A percentile compares a stretch with the other conserved stretches of the same genome.
These are phyloP conservation scores for Sycophila sp. DNA, from an alignment of 1,140 invertebrate genomes.

Conservation along the genomic window DNA sequence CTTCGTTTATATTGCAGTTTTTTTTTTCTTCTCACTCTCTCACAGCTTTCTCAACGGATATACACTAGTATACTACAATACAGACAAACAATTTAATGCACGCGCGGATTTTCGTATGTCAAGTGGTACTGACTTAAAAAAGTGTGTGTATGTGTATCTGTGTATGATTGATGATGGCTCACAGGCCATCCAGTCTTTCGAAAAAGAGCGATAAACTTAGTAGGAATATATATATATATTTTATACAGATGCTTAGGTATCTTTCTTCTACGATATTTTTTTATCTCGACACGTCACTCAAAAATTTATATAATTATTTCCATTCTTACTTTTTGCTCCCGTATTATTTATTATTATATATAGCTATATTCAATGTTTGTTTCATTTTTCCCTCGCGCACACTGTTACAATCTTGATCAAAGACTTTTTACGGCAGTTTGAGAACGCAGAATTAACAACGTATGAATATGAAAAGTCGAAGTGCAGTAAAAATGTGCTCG, in stretches of 20 bases:
- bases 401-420: not conserved
- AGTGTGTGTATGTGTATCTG: too few relatives aligned
- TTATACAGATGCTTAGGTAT: too few relatives aligned
- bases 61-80: constrained; percentile 17
- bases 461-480: constrained; percentile 15
- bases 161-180: constrained; percentile 21
- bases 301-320: not conserved
- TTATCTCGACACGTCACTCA: constrained; percentile 10
- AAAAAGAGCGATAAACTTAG: constrained; percentile 27
- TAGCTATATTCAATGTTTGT: too few relatives aligned
- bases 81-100: constrained; percentile 25
- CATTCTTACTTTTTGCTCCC: constrained; percentile 17
- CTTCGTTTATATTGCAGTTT: not conserved
- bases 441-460: not conserved
- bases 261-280: constrained; percentile 10
- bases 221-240: constrained; percentile 11
- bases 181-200: constrained; percentile 25
- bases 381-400: too few relatives aligned
- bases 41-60: not conserved
- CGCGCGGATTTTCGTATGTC: constrained; percentile 5
- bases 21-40: not conserved
- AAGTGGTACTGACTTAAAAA: constrained; percentile 14
- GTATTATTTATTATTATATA: not conserved
- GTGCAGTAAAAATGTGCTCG: too few relatives aligned
- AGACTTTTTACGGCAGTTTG: not conserved